A percentile compares a stretch with the other conserved stretches of the same genome.
Evolutionary conservation across 2,113 vertebrate genomes (phyloP).

Genomic region (Pogona vitticeps): DNA sequence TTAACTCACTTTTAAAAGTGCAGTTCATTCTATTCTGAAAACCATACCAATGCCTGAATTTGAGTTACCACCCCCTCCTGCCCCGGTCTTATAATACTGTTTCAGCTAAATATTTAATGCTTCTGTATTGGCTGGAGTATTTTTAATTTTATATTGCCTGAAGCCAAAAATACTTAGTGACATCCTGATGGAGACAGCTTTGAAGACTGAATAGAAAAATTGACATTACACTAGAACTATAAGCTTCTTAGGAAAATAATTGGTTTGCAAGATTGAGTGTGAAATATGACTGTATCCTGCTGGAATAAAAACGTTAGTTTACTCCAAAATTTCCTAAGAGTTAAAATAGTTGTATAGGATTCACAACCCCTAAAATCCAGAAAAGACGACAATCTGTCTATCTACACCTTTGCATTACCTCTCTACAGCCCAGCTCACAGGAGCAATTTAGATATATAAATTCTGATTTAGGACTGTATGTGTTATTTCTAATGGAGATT

Average conservation of each 20-base stretch:
- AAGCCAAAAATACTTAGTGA: background rate
- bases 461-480: no score
- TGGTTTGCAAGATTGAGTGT: slow-evolving; percentile 14
- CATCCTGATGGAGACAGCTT: background rate
- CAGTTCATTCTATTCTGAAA: background rate
- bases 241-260: slow-evolving; percentile 29
- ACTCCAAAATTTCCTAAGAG: background rate
- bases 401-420: background rate
- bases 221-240: fast-evolving
- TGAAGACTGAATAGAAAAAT: slow-evolving; percentile 27
- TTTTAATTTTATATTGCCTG: slow-evolving; percentile 34
- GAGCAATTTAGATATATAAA: no score
- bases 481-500: background rate
- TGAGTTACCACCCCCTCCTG: background rate
- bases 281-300: background rate
- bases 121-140: background rate
- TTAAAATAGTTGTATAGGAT: background rate
- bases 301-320: slow-evolving; percentile 8
- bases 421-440: background rate
- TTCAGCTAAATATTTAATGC: slow-evolving; percentile 23
- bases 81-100: background rate
- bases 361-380: background rate
- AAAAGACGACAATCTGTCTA: background rate
- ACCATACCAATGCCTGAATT: slow-evolving; percentile 13
- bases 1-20: slow-evolving; percentile 16